phyloP scores from a whole-genome alignment of 2,797 vertebrate genomes.

The Sylvia borin region DNA sequence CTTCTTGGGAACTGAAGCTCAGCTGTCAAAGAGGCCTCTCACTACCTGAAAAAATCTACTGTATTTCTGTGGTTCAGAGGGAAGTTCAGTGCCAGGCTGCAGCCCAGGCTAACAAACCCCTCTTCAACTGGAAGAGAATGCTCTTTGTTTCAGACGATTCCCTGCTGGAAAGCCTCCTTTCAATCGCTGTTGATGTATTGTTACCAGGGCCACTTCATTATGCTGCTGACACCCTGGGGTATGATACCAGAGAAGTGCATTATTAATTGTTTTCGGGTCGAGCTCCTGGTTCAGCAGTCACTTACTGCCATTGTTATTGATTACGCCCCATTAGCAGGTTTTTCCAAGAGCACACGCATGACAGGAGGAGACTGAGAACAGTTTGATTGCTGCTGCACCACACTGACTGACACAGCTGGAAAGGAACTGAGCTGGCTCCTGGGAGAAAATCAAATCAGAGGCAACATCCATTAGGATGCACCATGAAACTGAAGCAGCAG shows the following conservation, averaged over 20 bases:
- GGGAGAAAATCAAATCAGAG: constrained; percentile 16
- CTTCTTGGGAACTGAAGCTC: neutral
- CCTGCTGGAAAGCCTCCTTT: constrained; percentile 8
- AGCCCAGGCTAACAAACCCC: neutral
- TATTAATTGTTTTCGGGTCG: constrained; percentile 19
- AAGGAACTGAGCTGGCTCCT: neutral
- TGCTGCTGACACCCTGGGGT: neutral
- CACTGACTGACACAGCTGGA: neutral
- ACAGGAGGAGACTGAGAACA: neutral
- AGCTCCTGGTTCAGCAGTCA: constrained; percentile 6
- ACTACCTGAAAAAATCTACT: constrained; percentile 47
- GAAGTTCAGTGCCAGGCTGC: constrained; percentile 17
- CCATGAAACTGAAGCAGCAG: neutral
- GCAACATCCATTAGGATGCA: neutral
- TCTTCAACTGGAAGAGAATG: constrained; percentile 11
- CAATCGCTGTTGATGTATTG: neutral
- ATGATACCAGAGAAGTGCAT: neutral
- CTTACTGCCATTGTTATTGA: constrained; percentile 36
- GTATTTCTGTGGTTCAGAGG: neutral
- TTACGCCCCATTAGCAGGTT: neutral
- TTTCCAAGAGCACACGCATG: neutral
- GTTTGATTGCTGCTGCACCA: neutral
- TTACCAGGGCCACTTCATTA: constrained; percentile 13
- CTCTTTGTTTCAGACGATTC: neutral
- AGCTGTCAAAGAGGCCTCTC: constrained; percentile 18